Conservation (phyloP, 2,888 invertebrate genomes). For the Noctuana brunneofusca region DNA sequence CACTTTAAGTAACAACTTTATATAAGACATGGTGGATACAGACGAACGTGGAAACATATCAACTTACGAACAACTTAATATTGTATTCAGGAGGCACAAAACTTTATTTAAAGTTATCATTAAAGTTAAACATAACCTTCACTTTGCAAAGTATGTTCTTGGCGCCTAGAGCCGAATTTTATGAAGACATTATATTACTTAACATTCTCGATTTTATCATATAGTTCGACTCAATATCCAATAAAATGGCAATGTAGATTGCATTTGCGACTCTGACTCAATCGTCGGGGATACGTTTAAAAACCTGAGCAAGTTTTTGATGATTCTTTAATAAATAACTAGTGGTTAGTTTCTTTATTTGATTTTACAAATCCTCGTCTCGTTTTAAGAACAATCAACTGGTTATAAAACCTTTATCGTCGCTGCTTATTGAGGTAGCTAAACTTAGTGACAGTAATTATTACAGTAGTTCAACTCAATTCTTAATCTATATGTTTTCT, state of each 20-base stretch:
- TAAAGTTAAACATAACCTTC: slow-evolving; percentile 16
- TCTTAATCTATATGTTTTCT: too few species aligned
- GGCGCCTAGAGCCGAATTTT: slow-evolving; percentile 3
- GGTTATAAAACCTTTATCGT: background rate
- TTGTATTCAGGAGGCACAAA: slow-evolving; percentile 25
- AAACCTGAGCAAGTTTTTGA: slow-evolving; percentile 5
- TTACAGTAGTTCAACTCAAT: too few species aligned
- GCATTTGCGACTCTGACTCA: slow-evolving; percentile 12
- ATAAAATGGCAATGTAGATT: slow-evolving; percentile 12
- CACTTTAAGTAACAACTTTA: slow-evolving; percentile 41
- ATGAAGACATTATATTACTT: slow-evolving; percentile 7
- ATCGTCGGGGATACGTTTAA: background rate
- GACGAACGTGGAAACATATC: slow-evolving; percentile 41
- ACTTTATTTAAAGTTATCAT: slow-evolving; percentile 26
- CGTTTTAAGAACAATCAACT: background rate
- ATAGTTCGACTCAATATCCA: slow-evolving; percentile 14
- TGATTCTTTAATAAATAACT: slow-evolving; percentile 2
- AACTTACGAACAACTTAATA: slow-evolving; percentile 20
- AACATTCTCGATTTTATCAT: slow-evolving; percentile 14
- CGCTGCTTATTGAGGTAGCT: too few species aligned
- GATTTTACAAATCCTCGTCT: background rate
- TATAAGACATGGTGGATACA: slow-evolving; percentile 39
- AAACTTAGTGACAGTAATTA: too few species aligned
- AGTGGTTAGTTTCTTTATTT: background rate
- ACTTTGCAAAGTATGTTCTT: slow-evolving; percentile 12